Evolutionary conservation across 2,113 vertebrate genomes (phyloP), one percentile per base, ranked within the genome.

Genomic region (Amblyopsis rosae): DNA sequence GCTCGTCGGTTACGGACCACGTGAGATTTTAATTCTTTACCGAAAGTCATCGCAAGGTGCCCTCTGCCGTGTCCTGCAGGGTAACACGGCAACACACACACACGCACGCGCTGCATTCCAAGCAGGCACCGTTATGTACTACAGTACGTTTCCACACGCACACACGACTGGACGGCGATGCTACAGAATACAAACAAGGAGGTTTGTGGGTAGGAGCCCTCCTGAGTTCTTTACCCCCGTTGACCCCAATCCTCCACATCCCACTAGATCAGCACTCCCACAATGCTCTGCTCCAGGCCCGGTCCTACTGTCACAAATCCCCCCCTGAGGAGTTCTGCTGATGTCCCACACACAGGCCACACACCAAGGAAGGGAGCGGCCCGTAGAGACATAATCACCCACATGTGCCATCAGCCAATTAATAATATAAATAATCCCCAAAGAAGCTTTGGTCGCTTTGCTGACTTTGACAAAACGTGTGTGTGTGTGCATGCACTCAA

Each of bases 211-310:
- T 67, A 82, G 54, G 70, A 75, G 73, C 50, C 64, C 64, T 53
- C 32, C 35, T 88, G 86, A 89, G 87, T 86, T 75, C 49, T 83
- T 90, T 89, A 85, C 70, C 77, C 69, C 63, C 50, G 73, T 72
- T 90, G 88, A 87, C 85, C 87, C 80, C 88, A 90, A 90, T 91
- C 88, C 82, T 79, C 59, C 59, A 65, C 65, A 79, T 84, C 74
- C 64, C 67, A 80, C 80, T 85, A 73, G 76, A 82, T 89, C 85
- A 90, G 87, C 88, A 82, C 63, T 84, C 83, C 72, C 83, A 80
- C 72, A 85, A 83, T 73, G 65, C 81, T 59, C 56, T 60, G 70
- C 70, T 16, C 53, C 74, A 73, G 72, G 53, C 62, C 65, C 60
- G 70, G 79, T 60, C 77, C 69, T 59, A 75, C 58, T 79, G 80